A percentile compares a stretch with the other conserved stretches of the same genome.
Conservation (phyloP, 2,888 invertebrate genomes). For the Mactromeris polynyma region DNA sequence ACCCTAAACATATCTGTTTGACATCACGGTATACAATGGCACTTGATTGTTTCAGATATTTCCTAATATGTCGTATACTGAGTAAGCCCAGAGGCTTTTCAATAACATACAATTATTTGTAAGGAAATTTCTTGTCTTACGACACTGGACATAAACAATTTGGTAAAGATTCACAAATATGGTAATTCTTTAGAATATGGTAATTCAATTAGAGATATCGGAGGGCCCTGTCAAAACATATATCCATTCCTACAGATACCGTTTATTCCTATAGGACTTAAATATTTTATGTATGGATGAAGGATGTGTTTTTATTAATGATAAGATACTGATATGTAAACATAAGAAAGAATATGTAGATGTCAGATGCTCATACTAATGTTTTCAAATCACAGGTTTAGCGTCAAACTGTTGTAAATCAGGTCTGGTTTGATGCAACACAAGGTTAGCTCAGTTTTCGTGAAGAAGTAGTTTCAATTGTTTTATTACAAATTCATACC, state of each 20-base stretch:
- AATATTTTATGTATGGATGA: constrained; percentile 15
- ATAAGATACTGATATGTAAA: constrained; percentile 9
- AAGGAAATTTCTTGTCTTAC: constrained; percentile 8
- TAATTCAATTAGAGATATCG: constrained; percentile 35
- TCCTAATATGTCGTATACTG: background rate
- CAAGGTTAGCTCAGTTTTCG: no score
- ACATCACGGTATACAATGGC: background rate
- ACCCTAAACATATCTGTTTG: background rate
- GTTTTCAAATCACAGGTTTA: no score
- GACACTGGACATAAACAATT: constrained; percentile 17
- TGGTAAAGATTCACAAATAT: constrained; percentile 15
- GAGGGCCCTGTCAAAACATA: constrained; percentile 31
- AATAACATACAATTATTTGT: constrained; percentile 14
- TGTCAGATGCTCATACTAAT: no score
- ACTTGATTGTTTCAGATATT: background rate
- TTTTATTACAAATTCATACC: no score
- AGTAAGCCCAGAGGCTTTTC: background rate
- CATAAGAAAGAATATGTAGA: background rate
- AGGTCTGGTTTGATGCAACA: no score
- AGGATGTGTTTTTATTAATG: constrained; percentile 7
- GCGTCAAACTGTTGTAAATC: no score
- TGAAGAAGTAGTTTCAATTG: no score
- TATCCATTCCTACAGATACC: constrained; percentile 28
- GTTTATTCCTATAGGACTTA: constrained; percentile 30
- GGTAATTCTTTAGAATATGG: constrained; percentile 29